Conservation (phyloP, 2,113 vertebrate genomes). For the Bos indicus region DNA sequence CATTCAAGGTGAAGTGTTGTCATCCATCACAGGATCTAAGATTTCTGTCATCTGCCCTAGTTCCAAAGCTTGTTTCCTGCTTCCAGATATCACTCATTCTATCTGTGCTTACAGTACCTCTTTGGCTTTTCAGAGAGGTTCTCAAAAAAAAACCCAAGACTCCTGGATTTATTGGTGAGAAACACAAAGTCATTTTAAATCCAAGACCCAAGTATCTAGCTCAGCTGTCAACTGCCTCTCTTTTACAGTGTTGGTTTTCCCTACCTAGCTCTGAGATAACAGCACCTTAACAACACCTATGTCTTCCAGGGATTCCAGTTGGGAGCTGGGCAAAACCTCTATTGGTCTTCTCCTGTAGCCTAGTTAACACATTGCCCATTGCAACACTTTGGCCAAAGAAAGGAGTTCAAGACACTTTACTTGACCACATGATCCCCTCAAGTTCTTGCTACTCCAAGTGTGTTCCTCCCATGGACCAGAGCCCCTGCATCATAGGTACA, state of each 20-base stretch:
- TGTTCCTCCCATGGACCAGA: neutral
- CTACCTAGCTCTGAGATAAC: neutral
- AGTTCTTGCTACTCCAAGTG: neutral
- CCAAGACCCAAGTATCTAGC: too few species aligned
- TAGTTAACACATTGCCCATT: neutral
- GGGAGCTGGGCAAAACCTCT: accelerated
- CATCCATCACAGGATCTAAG: too few species aligned
- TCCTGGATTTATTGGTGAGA: neutral
- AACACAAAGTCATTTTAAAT: neutral
- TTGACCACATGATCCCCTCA: neutral
- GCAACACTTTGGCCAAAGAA: neutral
- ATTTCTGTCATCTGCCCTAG: neutral
- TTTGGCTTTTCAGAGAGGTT: neutral
- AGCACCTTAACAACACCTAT: too few species aligned
- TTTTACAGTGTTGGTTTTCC: neutral
- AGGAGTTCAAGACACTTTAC: neutral
- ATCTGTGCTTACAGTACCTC: neutral
- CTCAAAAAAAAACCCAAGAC: neutral
- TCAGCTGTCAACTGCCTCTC: neutral
- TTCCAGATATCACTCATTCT: neutral
- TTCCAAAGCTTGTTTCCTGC: neutral
- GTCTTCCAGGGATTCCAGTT: neutral
- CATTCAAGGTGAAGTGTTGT: neutral
- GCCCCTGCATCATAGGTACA: accelerated
- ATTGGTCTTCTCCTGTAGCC: neutral